These are phyloP conservation scores for Cavia porcellus DNA, from an alignment of 2,113 vertebrate species.

Conservation along the genomic window DNA sequence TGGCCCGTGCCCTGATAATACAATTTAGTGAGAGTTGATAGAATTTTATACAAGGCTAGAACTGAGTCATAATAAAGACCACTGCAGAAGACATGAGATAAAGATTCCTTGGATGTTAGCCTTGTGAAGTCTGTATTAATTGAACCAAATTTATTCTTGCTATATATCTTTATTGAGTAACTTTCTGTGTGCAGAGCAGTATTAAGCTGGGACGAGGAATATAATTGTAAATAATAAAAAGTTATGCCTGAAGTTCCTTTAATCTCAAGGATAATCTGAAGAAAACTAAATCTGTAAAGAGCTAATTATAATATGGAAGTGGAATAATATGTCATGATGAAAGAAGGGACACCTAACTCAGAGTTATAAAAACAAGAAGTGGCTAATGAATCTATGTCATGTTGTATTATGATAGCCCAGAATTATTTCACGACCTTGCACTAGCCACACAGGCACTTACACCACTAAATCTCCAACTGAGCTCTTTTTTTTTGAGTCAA, in stretches of 20 bases:
- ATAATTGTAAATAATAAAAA: constrained; percentile 24
- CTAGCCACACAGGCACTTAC: too few species aligned
- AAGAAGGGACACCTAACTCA: neutral
- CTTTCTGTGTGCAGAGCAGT: neutral
- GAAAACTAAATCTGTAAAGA: constrained; percentile 4
- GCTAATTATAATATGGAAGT: neutral
- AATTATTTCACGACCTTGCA: neutral
- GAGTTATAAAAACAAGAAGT: neutral
- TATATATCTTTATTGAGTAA: constrained; percentile 26
- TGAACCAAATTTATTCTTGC: constrained; percentile 8
- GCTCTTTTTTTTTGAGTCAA: neutral
- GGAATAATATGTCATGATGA: neutral
- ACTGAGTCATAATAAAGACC: neutral
- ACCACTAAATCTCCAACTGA: too few species aligned
- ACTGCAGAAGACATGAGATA: neutral
- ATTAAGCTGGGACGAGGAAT: neutral
- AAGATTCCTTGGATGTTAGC: neutral
- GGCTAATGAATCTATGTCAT: neutral
- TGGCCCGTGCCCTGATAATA: neutral
- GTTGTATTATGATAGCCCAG: neutral
- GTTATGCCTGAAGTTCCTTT: neutral
- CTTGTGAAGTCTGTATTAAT: constrained; percentile 26
- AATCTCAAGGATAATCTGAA: neutral
- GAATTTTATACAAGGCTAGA: neutral
- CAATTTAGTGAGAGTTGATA: neutral